Base-by-base conservation (phyloP, 2,888 invertebrate genomes). In the Cyclophora punctaria region DNA sequence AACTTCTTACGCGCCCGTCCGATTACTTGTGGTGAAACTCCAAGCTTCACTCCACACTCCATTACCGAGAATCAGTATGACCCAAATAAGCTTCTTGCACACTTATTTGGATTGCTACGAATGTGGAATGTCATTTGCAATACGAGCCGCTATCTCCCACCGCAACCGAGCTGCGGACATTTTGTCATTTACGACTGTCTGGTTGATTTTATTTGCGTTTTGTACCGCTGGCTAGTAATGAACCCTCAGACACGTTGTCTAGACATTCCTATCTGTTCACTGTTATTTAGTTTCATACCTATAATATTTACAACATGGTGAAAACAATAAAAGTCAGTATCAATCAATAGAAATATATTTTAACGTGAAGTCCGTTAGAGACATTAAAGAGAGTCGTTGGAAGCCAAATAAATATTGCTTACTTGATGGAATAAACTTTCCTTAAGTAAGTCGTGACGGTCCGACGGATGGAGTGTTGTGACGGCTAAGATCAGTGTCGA, bases 1-100 rank as follows among this genome's bases (percentile, higher is more conserved):
- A 75, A 72, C 74, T 73, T 77, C 73, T 73, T 75, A 75, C 68
- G 73, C 65, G 64, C 68, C 69, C 66, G 69, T 69, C 67, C 73
- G 75, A 84, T 83, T 78, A 73, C 80, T 81, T 85, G 83, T 74
- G 83, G 86, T 84, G 71, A 75, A 77, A 74, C 68, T 69, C 62
- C 53, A 71, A 67, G 67, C 67, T 77, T 70, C 70, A 72, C 71
- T 70, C 69, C 57, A 62, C 72, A 75, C 67, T 78, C 74, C 73
- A 82, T 85, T 82, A 83, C 78, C 58, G 60, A 75, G 73, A 78
- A 78, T 69, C 76, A 72, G 77, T 83, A 78, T 83, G 83, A 83
- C 86, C 85, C 69, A 80, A 82, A 85, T 86, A 77, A 65, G 63
- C 48, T 56, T 58, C 59, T 66, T 71, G 64, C 67, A 64, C 73